Base-by-base conservation (phyloP, 2,888 invertebrate genomes). In the Mythimna albipuncta region DNA sequence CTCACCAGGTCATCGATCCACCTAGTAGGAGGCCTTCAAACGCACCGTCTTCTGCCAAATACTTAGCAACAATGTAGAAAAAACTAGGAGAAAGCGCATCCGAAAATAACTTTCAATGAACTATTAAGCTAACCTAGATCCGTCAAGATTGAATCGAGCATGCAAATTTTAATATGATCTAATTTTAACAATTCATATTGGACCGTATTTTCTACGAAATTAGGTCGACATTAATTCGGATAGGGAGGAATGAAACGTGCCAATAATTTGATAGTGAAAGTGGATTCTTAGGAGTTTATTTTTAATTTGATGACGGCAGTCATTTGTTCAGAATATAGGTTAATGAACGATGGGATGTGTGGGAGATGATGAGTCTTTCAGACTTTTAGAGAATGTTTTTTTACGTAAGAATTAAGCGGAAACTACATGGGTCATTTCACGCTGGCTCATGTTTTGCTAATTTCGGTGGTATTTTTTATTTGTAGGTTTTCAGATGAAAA, bases 231-330 rank as follows among this genome's bases (percentile, higher is more conserved):
- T 75, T 77, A 32, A 19, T 16, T 67, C 35, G 70, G 35, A 38
- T 35, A 21, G 19, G 3, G n/a, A 2, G 44, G 26, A 44, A 57
- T 11, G 50, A 68, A 57, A 52, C 65, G 72, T 83, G 83, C 83
- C 85, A 82, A 85, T 69, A 69, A 67, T 64, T 75, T 76, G 69
- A 79, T 64, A 85, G 84, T 73, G 85, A 84, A 83, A 84, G 85
- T 73, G 74, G 63, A 73, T 64, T 74, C 50, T 73, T n/a, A 65
- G 63, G 6, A 41, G 72, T 64, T 64, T 85, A 80, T 85, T 80
- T 79, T 72, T 67, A 72, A 66, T 21, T 41, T 52, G 44, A 61
- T 44, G 61, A 61, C 64, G 66, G 35, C 57, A 62, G 59, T 32
- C 67, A 66, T 77, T 75, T 85, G 79, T 72, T 73, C 3, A 10